Evolutionary conservation across 2,797 vertebrate genomes (phyloP).

Genomic region (Acrossocheilus fasciatus): DNA sequence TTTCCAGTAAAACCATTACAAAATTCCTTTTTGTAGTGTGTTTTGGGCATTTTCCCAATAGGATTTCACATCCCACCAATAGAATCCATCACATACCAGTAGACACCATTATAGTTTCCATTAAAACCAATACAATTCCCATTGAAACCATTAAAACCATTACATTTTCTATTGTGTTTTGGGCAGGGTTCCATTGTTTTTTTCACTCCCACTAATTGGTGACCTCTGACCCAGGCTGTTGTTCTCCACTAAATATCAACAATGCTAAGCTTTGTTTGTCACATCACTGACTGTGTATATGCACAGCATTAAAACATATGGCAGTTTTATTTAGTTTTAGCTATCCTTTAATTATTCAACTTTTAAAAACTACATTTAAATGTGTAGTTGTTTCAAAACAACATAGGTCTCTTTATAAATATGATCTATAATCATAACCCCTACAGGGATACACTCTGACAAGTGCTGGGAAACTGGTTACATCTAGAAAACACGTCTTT

Average conservation of each 20-base stretch:
- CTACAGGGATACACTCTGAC: not conserved
- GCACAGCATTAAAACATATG: not conserved
- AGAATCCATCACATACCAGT: too few relatives aligned
- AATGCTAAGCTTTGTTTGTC: not conserved
- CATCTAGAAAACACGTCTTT: not conserved
- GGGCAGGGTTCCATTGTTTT: too few relatives aligned
- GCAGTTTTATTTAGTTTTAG: not conserved
- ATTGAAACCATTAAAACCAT: too few relatives aligned
- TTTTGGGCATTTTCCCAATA: too few relatives aligned
- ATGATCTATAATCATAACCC: not conserved
- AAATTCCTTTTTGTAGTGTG: too few relatives aligned
- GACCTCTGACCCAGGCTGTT: constrained; percentile 33
- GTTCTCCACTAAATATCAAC: constrained; percentile 21
- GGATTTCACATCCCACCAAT: too few relatives aligned
- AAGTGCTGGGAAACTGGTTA: not conserved
- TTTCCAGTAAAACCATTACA: too few relatives aligned
- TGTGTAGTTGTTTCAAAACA: not conserved
- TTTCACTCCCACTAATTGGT: not conserved
- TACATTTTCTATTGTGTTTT: too few relatives aligned
- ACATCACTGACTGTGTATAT: not conserved
- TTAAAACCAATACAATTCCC: too few relatives aligned
- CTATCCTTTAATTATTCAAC: too few relatives aligned
- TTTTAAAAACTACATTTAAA: not conserved
- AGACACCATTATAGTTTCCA: too few relatives aligned
- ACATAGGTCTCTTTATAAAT: not conserved